Base-by-base conservation (phyloP, 2,113 vertebrate genomes). In the Ochotona princeps region DNA sequence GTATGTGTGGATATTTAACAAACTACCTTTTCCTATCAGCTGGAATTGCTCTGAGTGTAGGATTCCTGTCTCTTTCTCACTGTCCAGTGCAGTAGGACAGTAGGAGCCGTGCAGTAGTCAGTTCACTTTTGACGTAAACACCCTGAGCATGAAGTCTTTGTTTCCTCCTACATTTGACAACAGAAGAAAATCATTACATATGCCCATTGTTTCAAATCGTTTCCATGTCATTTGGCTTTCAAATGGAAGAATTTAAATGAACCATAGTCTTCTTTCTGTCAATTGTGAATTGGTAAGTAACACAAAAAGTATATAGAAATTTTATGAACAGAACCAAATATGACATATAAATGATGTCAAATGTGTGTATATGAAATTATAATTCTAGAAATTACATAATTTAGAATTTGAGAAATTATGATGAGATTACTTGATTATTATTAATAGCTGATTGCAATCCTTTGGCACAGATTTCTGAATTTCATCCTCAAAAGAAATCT, bases 401-500 rank as follows among this genome's bases (percentile, higher is more conserved):
- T 44, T 6, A 44, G 38, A 44, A 44, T 69, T 12, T 38, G 1
- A 67, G 92, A 82, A 82, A 49, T 25, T 61, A 38, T 47, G 28
- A 67, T 61, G 51, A 17, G 73, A 44, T 66, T 86, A 49, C 2
- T 49, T 92, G 18, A 30, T n/a, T 80, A 23, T 13, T 60, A 3
- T 5, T 44, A 69, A 85, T 6, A 47, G 26, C 89, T 72, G 89
- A 14, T 86, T 61, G 0, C 4, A 86, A 54, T 61, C 30, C 2
- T 17, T 0, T 61, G 9, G n/a, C 14, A 91, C 12, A 79, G 28
- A 83, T 49, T 88, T 94, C 8, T 90, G 23, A 4, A 74, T 90
- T 78, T 90, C 2, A 2, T 8, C 2, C 3, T 9, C 47, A 3
- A 90, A 3, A 25, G 2, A n/a, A 17, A 79, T 0, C 10, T 32